Conservation (phyloP, 2,888 invertebrate species). For the Choristoneura rosaceana region DNA sequence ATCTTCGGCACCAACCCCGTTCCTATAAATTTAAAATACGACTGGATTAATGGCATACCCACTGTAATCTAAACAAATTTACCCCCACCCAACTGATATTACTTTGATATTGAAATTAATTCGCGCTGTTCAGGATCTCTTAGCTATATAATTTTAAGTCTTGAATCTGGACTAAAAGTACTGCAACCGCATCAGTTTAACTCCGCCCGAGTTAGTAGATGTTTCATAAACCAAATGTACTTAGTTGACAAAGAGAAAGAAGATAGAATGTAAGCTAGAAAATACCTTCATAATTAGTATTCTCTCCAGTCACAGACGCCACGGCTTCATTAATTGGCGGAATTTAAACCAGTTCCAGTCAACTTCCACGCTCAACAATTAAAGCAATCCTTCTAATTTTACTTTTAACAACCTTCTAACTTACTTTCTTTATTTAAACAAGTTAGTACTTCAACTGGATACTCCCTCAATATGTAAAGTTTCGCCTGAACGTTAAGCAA, state of each 20-base stretch:
- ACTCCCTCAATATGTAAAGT: constrained; percentile 16
- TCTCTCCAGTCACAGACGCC: constrained; percentile 57
- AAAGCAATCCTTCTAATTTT: constrained; percentile 64
- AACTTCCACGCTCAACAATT: constrained; percentile 64
- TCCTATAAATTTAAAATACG: constrained; percentile 59
- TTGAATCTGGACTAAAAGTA: background rate
- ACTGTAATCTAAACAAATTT: constrained; percentile 52
- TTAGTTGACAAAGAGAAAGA: constrained; percentile 4
- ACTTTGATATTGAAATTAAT: constrained; percentile 54
- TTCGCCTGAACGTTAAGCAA: background rate
- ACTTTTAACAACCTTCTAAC: constrained; percentile 55
- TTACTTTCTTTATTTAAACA: constrained; percentile 32
- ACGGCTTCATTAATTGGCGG: constrained; percentile 73
- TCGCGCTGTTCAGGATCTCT: constrained; percentile 52
- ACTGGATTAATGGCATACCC: constrained; percentile 57
- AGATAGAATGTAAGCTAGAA: background rate
- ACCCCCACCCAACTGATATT: constrained; percentile 54
- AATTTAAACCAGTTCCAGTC: constrained; percentile 66
- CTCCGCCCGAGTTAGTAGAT: constrained; percentile 1
- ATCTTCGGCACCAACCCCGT: constrained; percentile 58
- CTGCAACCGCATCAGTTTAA: constrained; percentile 2
- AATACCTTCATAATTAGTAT: constrained; percentile 64
- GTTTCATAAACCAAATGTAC: constrained; percentile 5
- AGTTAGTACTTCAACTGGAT: constrained; percentile 17
- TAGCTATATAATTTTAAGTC: constrained; percentile 45